Evolutionary conservation across 2,113 vertebrate genomes (phyloP), one percentile per base, ranked within the genome.

Genomic region (Nyctereutes procyonoides): DNA sequence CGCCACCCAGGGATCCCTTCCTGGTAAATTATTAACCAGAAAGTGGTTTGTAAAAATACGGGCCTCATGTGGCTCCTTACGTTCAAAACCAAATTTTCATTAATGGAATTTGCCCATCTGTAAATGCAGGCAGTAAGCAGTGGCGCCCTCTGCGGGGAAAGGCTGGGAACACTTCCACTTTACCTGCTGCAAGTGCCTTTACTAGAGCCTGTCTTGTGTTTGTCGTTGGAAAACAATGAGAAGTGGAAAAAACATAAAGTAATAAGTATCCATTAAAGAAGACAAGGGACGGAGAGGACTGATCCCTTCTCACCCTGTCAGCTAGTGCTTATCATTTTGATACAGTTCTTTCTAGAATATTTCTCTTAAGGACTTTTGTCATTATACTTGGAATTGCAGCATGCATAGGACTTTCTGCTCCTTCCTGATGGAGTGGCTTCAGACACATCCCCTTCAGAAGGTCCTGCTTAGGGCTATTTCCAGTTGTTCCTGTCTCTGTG

Each of bases 111-210:
- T 85, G 38, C 16, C 12, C 43, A 38, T 7, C 0, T 19, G 43
- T 62, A 71, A 73, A 26, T 28, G 0, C 4, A 56, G 56, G 48
- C 63, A 4, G 5, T 55, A 19, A 24, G 26, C 16, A 30, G 69
- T 60, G 17, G 58, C 3, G 53, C 26, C 80, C 88, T 90, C 69
- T 93, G 26, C 38, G 0, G 13, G 48, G 22, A 51, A 67, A 73
- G 71, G 17, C 0, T 0, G 63, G 8, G 22, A 62, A 8, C 1
- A 0, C 30, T 13, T 69, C n/a, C 7, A 1, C 30, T 83, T 80
- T 32, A 9, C 22, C 26, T n/a, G 30, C 14, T 63, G 2, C 48
- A 35, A 12, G 30, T 43, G 2, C 2, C 0, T 84, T 67, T 80
- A 8, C 73, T 90, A 14, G 58, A 90, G 5, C 60, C 24, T 56